phyloP scores from a whole-genome alignment of 2,888 invertebrate species.

The Troilus luridus region DNA sequence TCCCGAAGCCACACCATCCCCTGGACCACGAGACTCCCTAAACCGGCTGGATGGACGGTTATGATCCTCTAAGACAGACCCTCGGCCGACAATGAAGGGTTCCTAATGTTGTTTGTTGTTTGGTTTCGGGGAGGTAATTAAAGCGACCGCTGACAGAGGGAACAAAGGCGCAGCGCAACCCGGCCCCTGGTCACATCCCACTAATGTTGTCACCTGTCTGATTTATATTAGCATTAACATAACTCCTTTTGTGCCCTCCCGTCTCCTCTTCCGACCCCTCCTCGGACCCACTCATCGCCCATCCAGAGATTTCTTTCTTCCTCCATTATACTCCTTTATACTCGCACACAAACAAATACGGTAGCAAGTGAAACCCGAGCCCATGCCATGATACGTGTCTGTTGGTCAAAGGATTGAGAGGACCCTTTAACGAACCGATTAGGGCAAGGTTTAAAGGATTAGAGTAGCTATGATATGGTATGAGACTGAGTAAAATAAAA shows the following conservation, averaged over 20 bases:
- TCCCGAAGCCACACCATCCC: not conserved
- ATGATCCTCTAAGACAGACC: slow-evolving; percentile 5
- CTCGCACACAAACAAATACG: slow-evolving; percentile 10
- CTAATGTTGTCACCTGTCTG: slow-evolving; percentile 57
- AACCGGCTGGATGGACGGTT: not conserved
- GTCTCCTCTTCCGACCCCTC: not conserved
- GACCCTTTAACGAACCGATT: not conserved
- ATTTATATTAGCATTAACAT: slow-evolving; percentile 57
- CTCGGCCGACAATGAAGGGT: slow-evolving; percentile 7
- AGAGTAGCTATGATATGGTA: no score
- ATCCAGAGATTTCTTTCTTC: slow-evolving; percentile 13
- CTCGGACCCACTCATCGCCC: slow-evolving; percentile 22
- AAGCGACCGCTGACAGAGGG: slow-evolving; percentile 43
- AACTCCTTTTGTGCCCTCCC: not conserved
- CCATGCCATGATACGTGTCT: not conserved
- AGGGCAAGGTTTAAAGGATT: not conserved
- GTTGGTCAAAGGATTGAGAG: not conserved
- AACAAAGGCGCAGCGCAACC: slow-evolving; percentile 38
- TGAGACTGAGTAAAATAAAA: no score
- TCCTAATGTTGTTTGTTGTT: slow-evolving; percentile 50
- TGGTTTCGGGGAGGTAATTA: slow-evolving; percentile 51
- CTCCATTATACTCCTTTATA: slow-evolving; percentile 3
- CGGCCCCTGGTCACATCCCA: slow-evolving; percentile 42
- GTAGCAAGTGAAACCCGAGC: slow-evolving; percentile 19
- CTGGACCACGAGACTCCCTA: not conserved